Evolutionary conservation across 2,113 vertebrate genomes (phyloP).

Genomic region (Tichodroma muraria): DNA sequence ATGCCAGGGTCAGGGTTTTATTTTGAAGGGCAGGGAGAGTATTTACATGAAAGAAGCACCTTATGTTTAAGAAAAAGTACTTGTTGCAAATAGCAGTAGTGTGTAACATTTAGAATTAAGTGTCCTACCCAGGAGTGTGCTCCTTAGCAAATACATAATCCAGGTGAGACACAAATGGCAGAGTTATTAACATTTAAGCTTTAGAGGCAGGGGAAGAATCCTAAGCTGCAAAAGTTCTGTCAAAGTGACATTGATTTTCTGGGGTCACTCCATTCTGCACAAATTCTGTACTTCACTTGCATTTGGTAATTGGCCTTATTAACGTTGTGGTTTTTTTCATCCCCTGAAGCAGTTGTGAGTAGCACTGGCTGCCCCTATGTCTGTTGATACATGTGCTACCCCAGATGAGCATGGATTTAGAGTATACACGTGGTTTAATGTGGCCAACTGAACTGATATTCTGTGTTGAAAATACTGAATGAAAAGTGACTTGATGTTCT

Average conservation of each 20-base stretch:
- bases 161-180: neutral
- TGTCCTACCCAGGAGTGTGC: neutral
- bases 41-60: neutral
- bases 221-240: neutral
- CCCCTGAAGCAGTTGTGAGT: neutral
- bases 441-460: neutral
- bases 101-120: neutral
- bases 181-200: neutral
- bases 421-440: neutral
- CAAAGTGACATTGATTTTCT: neutral
- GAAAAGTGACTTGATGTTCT: neutral
- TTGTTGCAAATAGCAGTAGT: neutral
- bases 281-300: neutral
- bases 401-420: neutral
- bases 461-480: neutral
- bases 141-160: neutral
- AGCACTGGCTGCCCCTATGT: neutral
- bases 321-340: neutral
- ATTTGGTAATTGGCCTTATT: neutral
- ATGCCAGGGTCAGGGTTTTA: neutral
- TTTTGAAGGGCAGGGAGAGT: neutral
- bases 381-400: neutral
- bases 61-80: neutral
- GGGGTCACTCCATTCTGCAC: neutral
- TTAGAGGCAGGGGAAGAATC: neutral